phyloP scores from a whole-genome alignment of 1,140 invertebrate genomes.

The Proales similis region DNA sequence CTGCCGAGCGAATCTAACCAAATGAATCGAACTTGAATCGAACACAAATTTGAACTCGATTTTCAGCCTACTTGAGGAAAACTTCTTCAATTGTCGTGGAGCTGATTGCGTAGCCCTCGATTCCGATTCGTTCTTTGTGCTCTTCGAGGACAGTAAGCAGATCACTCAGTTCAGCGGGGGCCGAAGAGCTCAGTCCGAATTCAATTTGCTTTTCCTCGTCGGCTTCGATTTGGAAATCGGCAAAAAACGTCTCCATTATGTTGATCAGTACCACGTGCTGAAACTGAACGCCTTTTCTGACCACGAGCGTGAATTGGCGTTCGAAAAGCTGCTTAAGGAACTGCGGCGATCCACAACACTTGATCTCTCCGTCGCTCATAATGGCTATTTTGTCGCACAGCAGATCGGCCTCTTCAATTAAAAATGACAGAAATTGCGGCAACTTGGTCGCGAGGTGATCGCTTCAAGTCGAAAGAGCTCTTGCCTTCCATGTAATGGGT shows the following conservation, averaged over 20 bases:
- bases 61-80: slow-evolving; percentile 3
- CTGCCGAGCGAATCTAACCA: no score
- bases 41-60: background rate
- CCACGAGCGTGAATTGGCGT: background rate
- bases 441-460: background rate
- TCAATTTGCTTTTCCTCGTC: slow-evolving; percentile 10
- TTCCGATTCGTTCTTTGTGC: slow-evolving; percentile 9
- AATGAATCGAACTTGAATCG: no score
- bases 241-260: slow-evolving; percentile 33
- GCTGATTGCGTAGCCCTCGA: slow-evolving; percentile 12
- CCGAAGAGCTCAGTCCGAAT: background rate
- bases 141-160: slow-evolving; percentile 20
- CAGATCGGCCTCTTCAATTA: slow-evolving; percentile 58
- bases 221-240: slow-evolving; percentile 1
- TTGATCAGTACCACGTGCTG: slow-evolving; percentile 22
- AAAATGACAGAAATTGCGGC: background rate
- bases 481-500: slow-evolving; percentile 38
- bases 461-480: no score
- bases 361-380: slow-evolving; percentile 60
- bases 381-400: slow-evolving; percentile 65
- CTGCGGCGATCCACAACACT: slow-evolving; percentile 61
- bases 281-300: slow-evolving; percentile 12
- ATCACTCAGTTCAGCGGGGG: background rate
- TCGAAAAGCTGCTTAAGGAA: slow-evolving; percentile 57
- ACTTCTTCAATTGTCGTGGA: slow-evolving; percentile 34